A percentile compares a stretch with the other conserved stretches of the same genome.
phyloP scores from a whole-genome alignment of 2,113 vertebrate genomes.

The Trematocara zebra region DNA sequence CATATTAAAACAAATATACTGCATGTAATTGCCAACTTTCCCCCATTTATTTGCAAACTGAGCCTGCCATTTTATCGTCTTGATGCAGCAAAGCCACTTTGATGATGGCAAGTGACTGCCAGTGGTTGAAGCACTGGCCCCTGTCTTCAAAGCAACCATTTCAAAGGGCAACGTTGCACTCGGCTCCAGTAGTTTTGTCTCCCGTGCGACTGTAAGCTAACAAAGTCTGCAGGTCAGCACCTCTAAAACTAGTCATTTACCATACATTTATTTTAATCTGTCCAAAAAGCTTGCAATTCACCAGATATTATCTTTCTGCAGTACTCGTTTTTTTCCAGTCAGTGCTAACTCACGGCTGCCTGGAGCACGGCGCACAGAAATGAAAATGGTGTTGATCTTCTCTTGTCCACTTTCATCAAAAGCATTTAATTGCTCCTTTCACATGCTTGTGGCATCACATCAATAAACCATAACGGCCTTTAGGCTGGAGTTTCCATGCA shows the following conservation, averaged over 20 bases:
- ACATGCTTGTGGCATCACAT: background rate
- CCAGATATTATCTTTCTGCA: background rate
- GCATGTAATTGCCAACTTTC: background rate
- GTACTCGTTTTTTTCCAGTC: fast-evolving
- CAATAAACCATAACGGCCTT: background rate
- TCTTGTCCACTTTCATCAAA: background rate
- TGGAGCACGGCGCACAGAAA: background rate
- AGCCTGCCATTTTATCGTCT: background rate
- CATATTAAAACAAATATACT: background rate
- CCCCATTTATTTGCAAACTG: background rate
- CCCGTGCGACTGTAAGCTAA: background rate
- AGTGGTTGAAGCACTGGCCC: background rate
- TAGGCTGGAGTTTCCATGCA: background rate
- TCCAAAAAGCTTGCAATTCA: background rate
- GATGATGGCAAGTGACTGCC: background rate
- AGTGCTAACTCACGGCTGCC: background rate
- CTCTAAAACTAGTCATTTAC: background rate
- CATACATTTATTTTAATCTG: background rate
- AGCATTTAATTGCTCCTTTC: background rate
- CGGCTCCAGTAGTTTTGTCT: background rate
- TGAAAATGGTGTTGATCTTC: background rate
- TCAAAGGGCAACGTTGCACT: background rate
- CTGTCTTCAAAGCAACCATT: background rate
- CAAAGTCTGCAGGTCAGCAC: background rate
- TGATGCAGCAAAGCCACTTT: background rate